These are phyloP conservation scores for Ceramica pisi DNA, from an alignment of 2,888 invertebrate species.

Conservation along the genomic window DNA sequence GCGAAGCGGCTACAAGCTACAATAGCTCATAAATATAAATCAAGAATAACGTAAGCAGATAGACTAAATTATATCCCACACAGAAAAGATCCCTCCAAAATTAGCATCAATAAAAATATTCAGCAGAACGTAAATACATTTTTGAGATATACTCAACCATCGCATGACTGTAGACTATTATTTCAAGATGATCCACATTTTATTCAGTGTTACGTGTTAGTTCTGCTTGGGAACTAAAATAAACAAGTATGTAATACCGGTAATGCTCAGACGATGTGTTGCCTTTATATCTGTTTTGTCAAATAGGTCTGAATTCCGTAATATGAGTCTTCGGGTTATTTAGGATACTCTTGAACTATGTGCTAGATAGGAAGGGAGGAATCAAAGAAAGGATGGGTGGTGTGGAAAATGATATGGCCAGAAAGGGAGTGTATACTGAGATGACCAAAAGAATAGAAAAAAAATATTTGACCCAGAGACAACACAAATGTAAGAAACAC, in stretches of 20 bases:
- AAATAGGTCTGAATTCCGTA: slow-evolving; percentile 23
- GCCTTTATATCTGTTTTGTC: slow-evolving; percentile 40
- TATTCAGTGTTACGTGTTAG: slow-evolving; percentile 28
- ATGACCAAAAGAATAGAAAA: too few relatives aligned
- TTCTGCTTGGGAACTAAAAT: slow-evolving; percentile 43
- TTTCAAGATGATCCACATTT: slow-evolving; percentile 43
- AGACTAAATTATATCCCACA: background rate
- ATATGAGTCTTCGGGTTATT: slow-evolving; percentile 15
- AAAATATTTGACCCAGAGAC: too few relatives aligned
- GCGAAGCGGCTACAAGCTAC: too few relatives aligned
- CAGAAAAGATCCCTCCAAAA: slow-evolving; percentile 20
- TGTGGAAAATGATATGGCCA: background rate
- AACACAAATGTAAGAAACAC: too few relatives aligned
- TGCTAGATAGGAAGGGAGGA: background rate
- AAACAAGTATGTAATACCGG: slow-evolving; percentile 48
- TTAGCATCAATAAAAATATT: slow-evolving; percentile 15
- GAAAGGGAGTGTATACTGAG: background rate
- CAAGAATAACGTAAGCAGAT: slow-evolving; percentile 12
- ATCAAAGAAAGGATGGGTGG: background rate
- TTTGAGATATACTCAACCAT: slow-evolving; percentile 18
- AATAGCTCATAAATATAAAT: too few relatives aligned
- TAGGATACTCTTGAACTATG: background rate
- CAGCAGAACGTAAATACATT: slow-evolving; percentile 18
- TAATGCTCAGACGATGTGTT: slow-evolving; percentile 55
- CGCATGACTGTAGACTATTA: slow-evolving; percentile 17